These are phyloP conservation scores for Drosophila orosa DNA, from an alignment of 1,140 invertebrate species.

Conservation along the genomic window DNA sequence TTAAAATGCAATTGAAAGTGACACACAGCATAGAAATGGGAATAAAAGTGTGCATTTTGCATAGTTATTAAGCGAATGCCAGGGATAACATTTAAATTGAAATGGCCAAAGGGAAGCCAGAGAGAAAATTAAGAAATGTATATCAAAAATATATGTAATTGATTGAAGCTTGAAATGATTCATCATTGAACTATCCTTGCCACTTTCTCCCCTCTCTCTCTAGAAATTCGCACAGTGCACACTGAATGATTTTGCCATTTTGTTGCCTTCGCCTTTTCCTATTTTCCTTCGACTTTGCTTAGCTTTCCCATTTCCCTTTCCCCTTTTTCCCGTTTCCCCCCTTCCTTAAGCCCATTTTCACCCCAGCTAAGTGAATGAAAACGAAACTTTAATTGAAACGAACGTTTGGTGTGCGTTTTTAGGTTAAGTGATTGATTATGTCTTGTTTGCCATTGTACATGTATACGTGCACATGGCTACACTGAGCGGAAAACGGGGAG, in stretches of 20 bases:
- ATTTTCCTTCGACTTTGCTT: slow-evolving; percentile 18
- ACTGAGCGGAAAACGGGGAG: background rate
- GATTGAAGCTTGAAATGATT: background rate
- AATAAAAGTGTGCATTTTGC: slow-evolving; percentile 5
- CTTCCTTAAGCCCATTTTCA: background rate
- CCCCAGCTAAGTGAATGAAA: slow-evolving; percentile 72
- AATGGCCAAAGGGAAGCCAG: background rate
- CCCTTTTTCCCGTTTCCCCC: background rate
- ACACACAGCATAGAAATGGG: background rate
- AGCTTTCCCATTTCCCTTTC: slow-evolving; percentile 1
- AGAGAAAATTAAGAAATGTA: background rate
- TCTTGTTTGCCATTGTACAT: slow-evolving; percentile 63
- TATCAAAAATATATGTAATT: background rate
- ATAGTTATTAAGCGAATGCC: background rate
- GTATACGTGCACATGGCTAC: slow-evolving; percentile 23
- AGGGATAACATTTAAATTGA: background rate
- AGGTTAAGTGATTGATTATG: slow-evolving; percentile 80
- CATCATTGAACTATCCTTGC: background rate
- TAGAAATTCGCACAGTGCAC: slow-evolving; percentile 22
- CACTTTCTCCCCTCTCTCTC: background rate
- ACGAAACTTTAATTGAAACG: slow-evolving; percentile 79
- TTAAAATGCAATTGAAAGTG: background rate
- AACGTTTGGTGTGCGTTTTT: slow-evolving; percentile 70
- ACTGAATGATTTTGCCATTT: slow-evolving; percentile 14
- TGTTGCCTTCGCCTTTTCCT: background rate